Conservation (phyloP, 2,113 vertebrate species). For the Opisthocomus hoazin region DNA sequence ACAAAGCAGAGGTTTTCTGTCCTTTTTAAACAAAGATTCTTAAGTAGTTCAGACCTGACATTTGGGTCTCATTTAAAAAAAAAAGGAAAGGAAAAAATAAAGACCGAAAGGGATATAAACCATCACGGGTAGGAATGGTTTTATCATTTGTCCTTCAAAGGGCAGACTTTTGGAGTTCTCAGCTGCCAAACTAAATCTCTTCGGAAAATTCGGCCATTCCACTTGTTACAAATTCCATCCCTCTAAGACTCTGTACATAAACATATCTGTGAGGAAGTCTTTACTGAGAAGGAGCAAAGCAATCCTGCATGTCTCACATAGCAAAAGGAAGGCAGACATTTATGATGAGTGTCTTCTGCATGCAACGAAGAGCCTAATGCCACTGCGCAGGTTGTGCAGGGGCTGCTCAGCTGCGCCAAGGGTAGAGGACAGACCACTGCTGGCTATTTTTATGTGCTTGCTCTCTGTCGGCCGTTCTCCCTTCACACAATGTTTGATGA, state of each 20-base stretch:
- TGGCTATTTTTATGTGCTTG: not conserved
- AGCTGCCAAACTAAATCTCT: not conserved
- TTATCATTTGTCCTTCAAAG: constrained; percentile 17
- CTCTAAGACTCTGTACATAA: not conserved
- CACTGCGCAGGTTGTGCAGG: not conserved
- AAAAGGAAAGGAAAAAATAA: not conserved
- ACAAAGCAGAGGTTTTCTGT: not conserved
- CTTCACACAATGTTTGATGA: not conserved
- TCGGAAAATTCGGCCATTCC: not conserved
- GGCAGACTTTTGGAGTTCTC: not conserved
- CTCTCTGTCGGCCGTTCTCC: not conserved
- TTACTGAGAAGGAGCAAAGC: not conserved
- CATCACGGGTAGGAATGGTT: not conserved
- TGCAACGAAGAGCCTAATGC: fast-evolving
- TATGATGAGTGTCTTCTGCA: not conserved
- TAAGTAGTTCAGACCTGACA: not conserved
- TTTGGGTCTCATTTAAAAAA: not conserved
- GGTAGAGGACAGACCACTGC: not conserved
- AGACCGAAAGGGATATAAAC: not conserved
- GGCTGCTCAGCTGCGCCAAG: not conserved
- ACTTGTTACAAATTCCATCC: not conserved
- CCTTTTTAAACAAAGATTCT: not conserved
- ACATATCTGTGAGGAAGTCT: not conserved
- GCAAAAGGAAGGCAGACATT: not conserved
- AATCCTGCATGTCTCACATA: not conserved